phyloP scores from a whole-genome alignment of 2,113 vertebrate species.

The Rissa tridactyla region DNA sequence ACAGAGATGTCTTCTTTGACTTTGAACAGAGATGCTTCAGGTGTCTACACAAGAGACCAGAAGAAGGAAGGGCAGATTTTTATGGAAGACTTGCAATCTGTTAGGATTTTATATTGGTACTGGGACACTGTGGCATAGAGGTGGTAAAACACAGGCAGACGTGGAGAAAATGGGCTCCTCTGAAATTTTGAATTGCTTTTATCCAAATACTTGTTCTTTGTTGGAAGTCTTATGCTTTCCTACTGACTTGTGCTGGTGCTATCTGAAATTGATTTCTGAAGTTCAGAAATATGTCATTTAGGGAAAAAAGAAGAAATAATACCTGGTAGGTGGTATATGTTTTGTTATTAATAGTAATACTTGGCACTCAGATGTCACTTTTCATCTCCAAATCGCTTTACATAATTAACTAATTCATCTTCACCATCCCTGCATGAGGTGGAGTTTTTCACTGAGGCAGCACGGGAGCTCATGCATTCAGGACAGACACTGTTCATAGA shows the following conservation, averaged over 20 bases:
- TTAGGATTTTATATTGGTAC: neutral
- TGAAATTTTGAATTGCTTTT: neutral
- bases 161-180: neutral
- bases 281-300: neutral
- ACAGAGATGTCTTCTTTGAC: neutral
- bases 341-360: slow-evolving; percentile 51
- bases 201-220: neutral
- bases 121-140: neutral
- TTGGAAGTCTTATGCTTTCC: neutral
- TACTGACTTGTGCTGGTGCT: neutral
- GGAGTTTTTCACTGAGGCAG: neutral
- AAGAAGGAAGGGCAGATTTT: neutral
- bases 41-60: neutral
- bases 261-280: neutral
- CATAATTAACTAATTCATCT: slow-evolving; percentile 40
- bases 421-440: neutral
- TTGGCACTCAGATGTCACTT: slow-evolving; percentile 40
- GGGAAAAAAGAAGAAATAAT: neutral
- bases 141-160: neutral
- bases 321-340: neutral
- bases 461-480: neutral
- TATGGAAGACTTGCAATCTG: neutral
- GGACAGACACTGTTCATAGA: neutral
- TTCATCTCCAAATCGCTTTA: slow-evolving; percentile 30
- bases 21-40: neutral